Percentiles rank a stretch among this genome's conserved stretches.
Evolutionary conservation across 2,888 invertebrate species (phyloP).

Genomic region (Plagodis pulveraria): DNA sequence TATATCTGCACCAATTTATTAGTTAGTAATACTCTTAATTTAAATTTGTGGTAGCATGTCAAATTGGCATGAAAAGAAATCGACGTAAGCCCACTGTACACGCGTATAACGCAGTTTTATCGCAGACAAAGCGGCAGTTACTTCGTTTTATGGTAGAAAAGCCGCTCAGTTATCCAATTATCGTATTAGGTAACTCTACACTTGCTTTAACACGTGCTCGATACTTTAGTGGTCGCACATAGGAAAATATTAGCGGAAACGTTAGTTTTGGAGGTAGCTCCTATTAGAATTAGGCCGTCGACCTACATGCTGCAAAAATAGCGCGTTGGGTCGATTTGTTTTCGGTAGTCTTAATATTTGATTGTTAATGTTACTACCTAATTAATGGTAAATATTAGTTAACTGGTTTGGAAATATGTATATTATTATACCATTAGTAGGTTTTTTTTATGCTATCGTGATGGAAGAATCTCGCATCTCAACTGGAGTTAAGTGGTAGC

Average conservation of each 20-base stretch:
- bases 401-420: no score
- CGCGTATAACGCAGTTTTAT: conserved; percentile 10
- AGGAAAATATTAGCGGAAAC: not conserved
- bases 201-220: conserved; percentile 28
- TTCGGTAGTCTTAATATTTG: no score
- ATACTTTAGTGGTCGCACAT: conserved; percentile 8
- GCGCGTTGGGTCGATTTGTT: not conserved
- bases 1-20: not conserved
- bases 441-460: no score
- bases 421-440: no score
- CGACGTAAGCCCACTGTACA: conserved; percentile 14
- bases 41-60: conserved; percentile 16
- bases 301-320: not conserved
- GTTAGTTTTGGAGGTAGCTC: conserved; percentile 8
- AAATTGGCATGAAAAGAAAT: conserved; percentile 25
- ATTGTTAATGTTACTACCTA: no score
- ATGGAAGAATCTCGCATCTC: no score
- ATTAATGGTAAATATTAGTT: no score
- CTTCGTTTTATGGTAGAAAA: conserved; percentile 19
- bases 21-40: conserved; percentile 8
- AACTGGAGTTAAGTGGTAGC: no score
- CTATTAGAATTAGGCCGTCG: conserved; percentile 5
- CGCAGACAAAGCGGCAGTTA: not conserved
- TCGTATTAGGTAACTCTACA: conserved; percentile 31
- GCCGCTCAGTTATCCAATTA: conserved; percentile 38